Evolutionary conservation across 1,140 invertebrate genomes (phyloP).

Genomic region (Trachelipus rathkii): DNA sequence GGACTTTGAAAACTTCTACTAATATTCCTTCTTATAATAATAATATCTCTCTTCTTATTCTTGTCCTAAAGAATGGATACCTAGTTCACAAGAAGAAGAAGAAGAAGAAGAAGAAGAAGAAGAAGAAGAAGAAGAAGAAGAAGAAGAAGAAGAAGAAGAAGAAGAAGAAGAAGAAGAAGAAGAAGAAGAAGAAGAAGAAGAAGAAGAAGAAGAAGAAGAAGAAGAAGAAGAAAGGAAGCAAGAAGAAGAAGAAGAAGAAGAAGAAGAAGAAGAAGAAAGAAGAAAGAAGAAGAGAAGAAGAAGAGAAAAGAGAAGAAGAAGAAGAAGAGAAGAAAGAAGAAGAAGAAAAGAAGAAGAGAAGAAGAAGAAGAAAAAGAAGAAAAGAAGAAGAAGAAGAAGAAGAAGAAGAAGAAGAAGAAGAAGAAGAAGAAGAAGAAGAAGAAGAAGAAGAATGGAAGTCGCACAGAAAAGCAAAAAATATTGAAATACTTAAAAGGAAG

Average conservation of each 20-base stretch:
- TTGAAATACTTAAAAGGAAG: slow-evolving; percentile 5
- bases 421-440: slow-evolving; percentile 9
- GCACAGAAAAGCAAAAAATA: background rate
- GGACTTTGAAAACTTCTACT: too few species aligned
- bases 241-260: too few species aligned
- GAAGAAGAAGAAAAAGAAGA: slow-evolving; percentile 9
- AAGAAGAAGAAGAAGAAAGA: too few species aligned
- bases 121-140: slow-evolving; percentile 9
- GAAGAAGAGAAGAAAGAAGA: too few species aligned
- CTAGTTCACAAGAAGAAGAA: too few species aligned
- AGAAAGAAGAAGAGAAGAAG: slow-evolving; percentile 9
- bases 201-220: slow-evolving; percentile 9
- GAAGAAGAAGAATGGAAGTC: background rate
- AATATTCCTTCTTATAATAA: too few species aligned
- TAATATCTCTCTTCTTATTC: too few species aligned
- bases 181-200: slow-evolving; percentile 9
- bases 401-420: slow-evolving; percentile 9
- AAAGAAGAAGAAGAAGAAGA: slow-evolving; percentile 9
- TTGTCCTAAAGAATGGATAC: too few species aligned
- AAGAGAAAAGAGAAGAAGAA: slow-evolving; percentile 9
- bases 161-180: too few species aligned
- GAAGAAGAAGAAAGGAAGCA: too few species aligned
- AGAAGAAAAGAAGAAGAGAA: slow-evolving; percentile 9
- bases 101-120: too few species aligned
- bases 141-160: background rate